Evolutionary conservation across 2,888 invertebrate genomes (phyloP).

Genomic region (Anarsia innoxiella): DNA sequence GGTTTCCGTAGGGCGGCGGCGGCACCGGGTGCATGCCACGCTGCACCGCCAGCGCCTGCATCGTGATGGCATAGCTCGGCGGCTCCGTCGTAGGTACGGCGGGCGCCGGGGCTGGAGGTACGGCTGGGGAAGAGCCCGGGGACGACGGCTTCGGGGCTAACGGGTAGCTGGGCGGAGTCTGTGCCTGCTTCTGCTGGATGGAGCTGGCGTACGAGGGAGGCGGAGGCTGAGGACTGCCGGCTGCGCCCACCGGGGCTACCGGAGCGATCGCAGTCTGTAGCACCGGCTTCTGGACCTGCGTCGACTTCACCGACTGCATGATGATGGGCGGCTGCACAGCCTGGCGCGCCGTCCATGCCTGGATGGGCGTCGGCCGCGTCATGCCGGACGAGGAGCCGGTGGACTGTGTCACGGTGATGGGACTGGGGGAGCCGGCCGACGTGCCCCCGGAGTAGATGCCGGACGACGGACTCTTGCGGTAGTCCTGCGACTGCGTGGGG

Average conservation of each 20-base stretch:
- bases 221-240: conserved; percentile 70
- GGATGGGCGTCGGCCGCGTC: conserved; percentile 87
- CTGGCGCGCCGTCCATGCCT: conserved; percentile 90
- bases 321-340: conserved; percentile 95
- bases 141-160: conserved; percentile 71
- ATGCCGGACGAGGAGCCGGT: conserved; percentile 78
- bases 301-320: conserved; percentile 97
- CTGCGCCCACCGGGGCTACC: conserved; percentile 79
- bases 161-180: conserved; percentile 66
- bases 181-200: conserved; percentile 83
- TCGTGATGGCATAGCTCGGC: conserved; percentile 93
- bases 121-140: conserved; percentile 62
- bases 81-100: conserved; percentile 89
- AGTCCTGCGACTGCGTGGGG: conserved; percentile 87
- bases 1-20: conserved; percentile 80
- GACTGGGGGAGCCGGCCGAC: conserved; percentile 89
- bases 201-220: conserved; percentile 89
- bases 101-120: conserved; percentile 55
- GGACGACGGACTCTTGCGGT: conserved; percentile 89
- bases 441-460: conserved; percentile 90
- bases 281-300: conserved; percentile 95
- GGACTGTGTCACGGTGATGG: conserved; percentile 81
- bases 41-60: conserved; percentile 86
- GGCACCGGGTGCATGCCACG: conserved; percentile 80
- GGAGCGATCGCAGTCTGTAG: conserved; percentile 97